phyloP scores from a whole-genome alignment of 2,113 vertebrate genomes.

The Xyliphius kryptos region DNA sequence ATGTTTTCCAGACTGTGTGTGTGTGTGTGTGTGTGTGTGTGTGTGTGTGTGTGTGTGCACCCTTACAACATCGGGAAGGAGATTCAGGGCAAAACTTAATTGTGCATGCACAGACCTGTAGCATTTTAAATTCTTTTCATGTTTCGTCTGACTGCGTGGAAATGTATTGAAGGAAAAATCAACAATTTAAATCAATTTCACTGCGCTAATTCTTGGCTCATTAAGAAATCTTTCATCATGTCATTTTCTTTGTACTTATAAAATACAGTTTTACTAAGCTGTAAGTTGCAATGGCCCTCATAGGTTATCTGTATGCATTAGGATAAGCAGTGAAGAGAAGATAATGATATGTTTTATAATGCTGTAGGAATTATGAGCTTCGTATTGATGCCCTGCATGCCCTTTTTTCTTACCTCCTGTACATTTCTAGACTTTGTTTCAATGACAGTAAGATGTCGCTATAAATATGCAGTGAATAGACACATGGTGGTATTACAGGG shows the following conservation, averaged over 20 bases:
- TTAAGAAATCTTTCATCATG: conserved; percentile 11
- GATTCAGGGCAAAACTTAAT: conserved; percentile 38
- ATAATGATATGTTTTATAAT: not conserved
- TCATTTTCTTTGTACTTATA: not conserved
- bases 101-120: conserved; percentile 40
- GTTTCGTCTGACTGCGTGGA: conserved; percentile 14
- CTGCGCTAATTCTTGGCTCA: not conserved
- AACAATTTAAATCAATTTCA: conserved; percentile 19
- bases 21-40: conserved; percentile 35
- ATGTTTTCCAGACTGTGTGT: conserved; percentile 41
- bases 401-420: not conserved
- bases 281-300: not conserved
- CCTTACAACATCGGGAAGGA: conserved; percentile 16
- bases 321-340: not conserved
- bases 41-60: conserved; percentile 14
- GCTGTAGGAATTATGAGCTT: conserved; percentile 20
- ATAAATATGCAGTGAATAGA: too few relatives aligned
- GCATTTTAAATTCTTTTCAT: conserved; percentile 35
- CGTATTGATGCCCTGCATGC: not conserved
- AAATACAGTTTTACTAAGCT: not conserved
- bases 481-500: too few relatives aligned
- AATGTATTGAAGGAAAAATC: not conserved
- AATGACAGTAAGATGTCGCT: too few relatives aligned
- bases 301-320: not conserved
- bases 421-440: too few relatives aligned